These are phyloP conservation scores for Stenodera caucasica DNA, from an alignment of 2,888 invertebrate species.

Conservation along the genomic window DNA sequence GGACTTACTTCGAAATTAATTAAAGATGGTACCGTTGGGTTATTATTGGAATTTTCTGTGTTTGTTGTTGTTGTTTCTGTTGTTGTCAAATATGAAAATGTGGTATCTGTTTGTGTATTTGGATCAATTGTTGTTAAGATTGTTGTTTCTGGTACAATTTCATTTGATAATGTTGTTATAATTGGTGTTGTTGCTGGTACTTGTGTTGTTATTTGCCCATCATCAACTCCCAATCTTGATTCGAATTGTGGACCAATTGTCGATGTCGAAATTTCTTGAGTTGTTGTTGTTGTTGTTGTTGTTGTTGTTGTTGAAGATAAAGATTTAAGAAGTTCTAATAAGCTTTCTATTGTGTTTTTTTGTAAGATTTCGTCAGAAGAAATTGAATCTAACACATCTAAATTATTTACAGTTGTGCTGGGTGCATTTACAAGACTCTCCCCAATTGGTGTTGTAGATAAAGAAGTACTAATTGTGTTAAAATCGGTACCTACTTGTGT, in stretches of 20 bases:
- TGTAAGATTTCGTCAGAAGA: slow-evolving; percentile 47
- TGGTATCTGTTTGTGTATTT: slow-evolving; percentile 44
- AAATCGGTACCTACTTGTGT: slow-evolving; percentile 51
- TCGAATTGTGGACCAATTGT: not conserved
- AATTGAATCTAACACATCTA: slow-evolving; percentile 48
- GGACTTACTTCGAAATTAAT: slow-evolving; percentile 53
- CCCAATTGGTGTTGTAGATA: slow-evolving; percentile 36
- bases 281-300: slow-evolving; percentile 43
- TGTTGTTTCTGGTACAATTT: slow-evolving; percentile 9
- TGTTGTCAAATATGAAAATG: slow-evolving; percentile 54
- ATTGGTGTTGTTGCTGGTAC: slow-evolving; percentile 40
- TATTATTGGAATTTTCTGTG: slow-evolving; percentile 45
- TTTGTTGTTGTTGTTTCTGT: slow-evolving; percentile 53
- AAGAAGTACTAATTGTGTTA: slow-evolving; percentile 45
- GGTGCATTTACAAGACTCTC: slow-evolving; percentile 34
- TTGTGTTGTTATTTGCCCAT: slow-evolving; percentile 34
- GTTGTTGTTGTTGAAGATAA: slow-evolving; percentile 45
- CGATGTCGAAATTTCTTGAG: slow-evolving; percentile 34
- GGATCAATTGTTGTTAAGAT: slow-evolving; percentile 51
- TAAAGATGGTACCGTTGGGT: slow-evolving; percentile 41
- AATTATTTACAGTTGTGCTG: slow-evolving; percentile 47
- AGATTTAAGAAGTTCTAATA: slow-evolving; percentile 53
- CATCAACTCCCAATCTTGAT: not conserved
- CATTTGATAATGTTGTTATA: slow-evolving; percentile 11
- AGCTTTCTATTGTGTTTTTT: slow-evolving; percentile 50